Percentiles rank a stretch among this genome's conserved stretches.
Conservation (phyloP, 2,113 vertebrate genomes). For the Pteropus alecto region DNA sequence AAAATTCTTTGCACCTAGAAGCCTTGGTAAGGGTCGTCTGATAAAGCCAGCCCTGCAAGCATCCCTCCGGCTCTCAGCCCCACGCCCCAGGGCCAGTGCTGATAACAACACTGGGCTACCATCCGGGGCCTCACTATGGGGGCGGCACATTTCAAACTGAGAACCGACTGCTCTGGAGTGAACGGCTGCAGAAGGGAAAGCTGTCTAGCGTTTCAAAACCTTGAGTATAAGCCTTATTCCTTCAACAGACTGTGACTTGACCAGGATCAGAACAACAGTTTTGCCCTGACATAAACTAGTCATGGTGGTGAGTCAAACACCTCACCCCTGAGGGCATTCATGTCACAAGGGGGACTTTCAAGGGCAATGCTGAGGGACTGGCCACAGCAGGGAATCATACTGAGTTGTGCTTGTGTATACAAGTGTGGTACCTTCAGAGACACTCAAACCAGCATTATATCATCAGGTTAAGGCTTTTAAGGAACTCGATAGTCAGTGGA, state of each 20-base stretch:
- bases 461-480: too few relatives aligned
- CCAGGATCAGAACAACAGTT: fast-evolving
- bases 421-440: too few relatives aligned
- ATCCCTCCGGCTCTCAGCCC: too few relatives aligned
- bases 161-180: not conserved
- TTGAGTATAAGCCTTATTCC: not conserved
- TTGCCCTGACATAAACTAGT: not conserved
- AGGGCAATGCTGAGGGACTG: too few relatives aligned
- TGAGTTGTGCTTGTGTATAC: too few relatives aligned
- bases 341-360: too few relatives aligned
- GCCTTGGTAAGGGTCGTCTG: not conserved
- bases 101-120: not conserved
- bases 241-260: not conserved
- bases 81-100: fast-evolving
- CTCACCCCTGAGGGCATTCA: not conserved
- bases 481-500: too few relatives aligned
- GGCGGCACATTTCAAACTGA: not conserved
- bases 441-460: too few relatives aligned
- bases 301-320: fast-evolving
- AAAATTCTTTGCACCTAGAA: too few relatives aligned
- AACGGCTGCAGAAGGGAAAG: too few relatives aligned
- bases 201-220: not conserved
- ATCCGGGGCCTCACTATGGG: fast-evolving
- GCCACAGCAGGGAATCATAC: too few relatives aligned
- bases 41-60: not conserved